Evolutionary conservation across 2,888 invertebrate species (phyloP).

Genomic region (Yponomeuta malinellus): DNA sequence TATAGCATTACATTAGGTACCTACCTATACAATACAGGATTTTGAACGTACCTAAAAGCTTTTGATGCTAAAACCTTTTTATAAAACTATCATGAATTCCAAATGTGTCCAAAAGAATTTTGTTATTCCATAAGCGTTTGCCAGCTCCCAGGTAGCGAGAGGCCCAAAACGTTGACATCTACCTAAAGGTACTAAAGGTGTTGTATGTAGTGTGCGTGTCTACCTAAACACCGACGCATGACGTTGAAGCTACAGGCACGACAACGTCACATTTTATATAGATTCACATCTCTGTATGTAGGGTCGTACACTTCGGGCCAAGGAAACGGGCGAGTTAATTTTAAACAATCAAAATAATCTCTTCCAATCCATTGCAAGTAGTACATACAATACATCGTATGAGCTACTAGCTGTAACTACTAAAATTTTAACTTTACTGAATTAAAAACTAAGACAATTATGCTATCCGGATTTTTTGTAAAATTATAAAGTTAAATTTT

Average conservation of each 20-base stretch:
- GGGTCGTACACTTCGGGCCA: not conserved
- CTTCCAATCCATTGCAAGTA: no score
- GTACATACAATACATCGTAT: no score
- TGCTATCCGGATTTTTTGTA: no score
- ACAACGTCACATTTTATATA: not conserved
- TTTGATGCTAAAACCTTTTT: not conserved
- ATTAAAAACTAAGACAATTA: no score
- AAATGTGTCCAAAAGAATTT: constrained; percentile 7
- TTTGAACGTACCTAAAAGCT: no score
- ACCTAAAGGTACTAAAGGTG: not conserved
- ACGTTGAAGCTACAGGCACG: not conserved
- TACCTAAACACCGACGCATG: not conserved
- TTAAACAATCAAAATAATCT: not conserved
- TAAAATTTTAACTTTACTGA: no score
- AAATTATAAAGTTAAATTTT: no score
- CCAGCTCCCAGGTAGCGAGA: constrained; percentile 17
- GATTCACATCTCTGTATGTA: not conserved
- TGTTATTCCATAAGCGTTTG: constrained; percentile 19
- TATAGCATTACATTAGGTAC: no score
- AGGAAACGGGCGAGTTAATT: not conserved
- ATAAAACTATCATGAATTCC: constrained; percentile 10
- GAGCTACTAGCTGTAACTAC: no score
- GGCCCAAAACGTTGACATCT: constrained; percentile 13
- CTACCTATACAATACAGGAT: no score
- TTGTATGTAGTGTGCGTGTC: not conserved